Evolutionary conservation across 1,140 invertebrate genomes (phyloP).

Genomic region (Drosophila equinoxialis): DNA sequence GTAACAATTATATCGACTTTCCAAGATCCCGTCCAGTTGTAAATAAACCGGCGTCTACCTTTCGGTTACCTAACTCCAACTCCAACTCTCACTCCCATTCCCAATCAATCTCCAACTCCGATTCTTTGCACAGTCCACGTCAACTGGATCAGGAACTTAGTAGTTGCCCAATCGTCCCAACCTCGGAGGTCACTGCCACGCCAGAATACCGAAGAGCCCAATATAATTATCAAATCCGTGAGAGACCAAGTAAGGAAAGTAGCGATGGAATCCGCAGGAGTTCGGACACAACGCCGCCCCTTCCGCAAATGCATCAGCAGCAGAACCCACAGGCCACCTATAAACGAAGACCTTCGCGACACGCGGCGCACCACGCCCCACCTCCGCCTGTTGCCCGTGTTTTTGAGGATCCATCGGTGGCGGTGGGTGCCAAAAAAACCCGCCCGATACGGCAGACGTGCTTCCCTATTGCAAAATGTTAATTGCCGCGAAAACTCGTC

Average conservation of each 20-base stretch:
- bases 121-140: slow-evolving; percentile 10
- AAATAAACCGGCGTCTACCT: slow-evolving; percentile 75
- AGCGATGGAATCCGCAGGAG: slow-evolving; percentile 49
- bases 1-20: slow-evolving; percentile 77
- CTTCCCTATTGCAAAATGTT: slow-evolving; percentile 68
- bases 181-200: slow-evolving; percentile 61
- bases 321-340: slow-evolving; percentile 31
- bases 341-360: slow-evolving; percentile 59
- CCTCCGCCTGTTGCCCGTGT: slow-evolving; percentile 21
- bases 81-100: slow-evolving; percentile 16
- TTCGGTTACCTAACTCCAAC: slow-evolving; percentile 62
- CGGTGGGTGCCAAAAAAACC: slow-evolving; percentile 53
- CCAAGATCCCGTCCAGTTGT: slow-evolving; percentile 75
- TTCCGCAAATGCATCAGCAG: slow-evolving; percentile 44
- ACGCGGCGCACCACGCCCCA: slow-evolving; percentile 42
- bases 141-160: slow-evolving; percentile 28
- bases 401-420: slow-evolving; percentile 52
- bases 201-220: slow-evolving; percentile 76
- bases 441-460: slow-evolving; percentile 67
- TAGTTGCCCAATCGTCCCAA: slow-evolving; percentile 41
- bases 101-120: slow-evolving; percentile 14
- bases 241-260: slow-evolving; percentile 38
- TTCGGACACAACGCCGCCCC: slow-evolving; percentile 53
- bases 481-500: slow-evolving; percentile 71
- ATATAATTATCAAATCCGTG: slow-evolving; percentile 73